Evolutionary conservation across 2,113 vertebrate genomes (phyloP).

Genomic region (Crypturellus undulatus): DNA sequence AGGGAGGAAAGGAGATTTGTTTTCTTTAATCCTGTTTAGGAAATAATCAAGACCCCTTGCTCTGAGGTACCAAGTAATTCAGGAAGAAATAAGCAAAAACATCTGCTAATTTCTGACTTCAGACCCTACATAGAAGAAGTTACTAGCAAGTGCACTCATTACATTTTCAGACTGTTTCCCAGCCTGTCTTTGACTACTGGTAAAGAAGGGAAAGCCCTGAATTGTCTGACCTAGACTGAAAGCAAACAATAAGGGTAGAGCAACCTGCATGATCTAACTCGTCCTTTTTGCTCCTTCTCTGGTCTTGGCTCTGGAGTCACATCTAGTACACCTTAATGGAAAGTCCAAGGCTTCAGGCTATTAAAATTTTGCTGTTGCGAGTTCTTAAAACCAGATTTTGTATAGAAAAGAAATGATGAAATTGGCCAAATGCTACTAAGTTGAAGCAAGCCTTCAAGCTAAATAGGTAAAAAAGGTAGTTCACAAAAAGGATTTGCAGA

Average conservation of each 20-base stretch:
- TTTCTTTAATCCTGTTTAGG: neutral
- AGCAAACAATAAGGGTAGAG: neutral
- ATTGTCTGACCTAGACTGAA: neutral
- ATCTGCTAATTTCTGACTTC: neutral
- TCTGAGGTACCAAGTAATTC: neutral
- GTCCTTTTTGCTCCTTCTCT: neutral
- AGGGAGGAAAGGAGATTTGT: neutral
- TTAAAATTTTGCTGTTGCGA: neutral
- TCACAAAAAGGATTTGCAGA: neutral
- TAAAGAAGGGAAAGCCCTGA: neutral
- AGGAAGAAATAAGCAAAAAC: neutral
- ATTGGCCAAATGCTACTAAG: neutral
- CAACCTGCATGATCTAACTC: neutral
- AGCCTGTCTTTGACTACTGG: neutral
- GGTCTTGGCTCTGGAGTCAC: neutral
- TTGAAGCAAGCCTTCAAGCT: too few species aligned
- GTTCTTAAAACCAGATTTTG: neutral
- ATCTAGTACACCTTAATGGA: neutral
- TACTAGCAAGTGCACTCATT: neutral
- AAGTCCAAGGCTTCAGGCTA: neutral
- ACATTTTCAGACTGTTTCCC: neutral
- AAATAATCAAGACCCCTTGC: neutral
- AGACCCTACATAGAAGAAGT: neutral
- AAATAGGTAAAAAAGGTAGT: neutral
- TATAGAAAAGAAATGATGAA: neutral